Conservation (phyloP, 2,797 vertebrate species). For the Ctenochaetus hawaiiensis region DNA sequence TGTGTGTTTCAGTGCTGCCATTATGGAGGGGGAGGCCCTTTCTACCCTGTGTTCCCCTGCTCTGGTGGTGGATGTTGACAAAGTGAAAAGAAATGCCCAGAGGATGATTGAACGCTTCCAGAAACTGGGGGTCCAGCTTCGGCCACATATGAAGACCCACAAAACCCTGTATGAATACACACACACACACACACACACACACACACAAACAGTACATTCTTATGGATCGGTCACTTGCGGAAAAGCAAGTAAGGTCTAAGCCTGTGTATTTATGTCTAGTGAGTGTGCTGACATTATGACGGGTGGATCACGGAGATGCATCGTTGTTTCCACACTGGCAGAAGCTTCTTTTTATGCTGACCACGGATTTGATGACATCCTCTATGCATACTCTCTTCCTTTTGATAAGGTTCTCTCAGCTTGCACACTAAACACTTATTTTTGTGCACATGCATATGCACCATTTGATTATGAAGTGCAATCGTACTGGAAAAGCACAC, state of each 20-base stretch:
- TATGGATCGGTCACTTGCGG: not conserved
- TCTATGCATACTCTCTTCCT: slow-evolving; percentile 87
- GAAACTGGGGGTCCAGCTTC: slow-evolving; percentile 84
- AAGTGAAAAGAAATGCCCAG: slow-evolving; percentile 82
- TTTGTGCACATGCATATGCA: not conserved
- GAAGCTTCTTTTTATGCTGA: slow-evolving; percentile 87
- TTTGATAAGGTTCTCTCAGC: slow-evolving; percentile 80
- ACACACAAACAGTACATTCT: slow-evolving; percentile 4
- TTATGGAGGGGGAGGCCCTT: slow-evolving; percentile 71
- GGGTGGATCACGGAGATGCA: slow-evolving; percentile 80
- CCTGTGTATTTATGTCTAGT: slow-evolving; percentile 63
- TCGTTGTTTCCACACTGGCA: slow-evolving; percentile 88
- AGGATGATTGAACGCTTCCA: slow-evolving; percentile 83
- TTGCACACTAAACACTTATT: not conserved
- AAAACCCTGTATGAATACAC: slow-evolving; percentile 85
- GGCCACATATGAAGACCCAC: slow-evolving; percentile 91
- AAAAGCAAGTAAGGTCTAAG: slow-evolving; percentile 4
- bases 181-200: slow-evolving; percentile 13
- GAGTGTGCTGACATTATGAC: slow-evolving; percentile 89
- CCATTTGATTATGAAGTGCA: not conserved
- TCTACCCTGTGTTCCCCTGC: slow-evolving; percentile 83
- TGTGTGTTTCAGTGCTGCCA: slow-evolving; percentile 19
- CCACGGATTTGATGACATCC: slow-evolving; percentile 89
- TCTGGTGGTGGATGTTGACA: slow-evolving; percentile 83
- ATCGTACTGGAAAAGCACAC: not conserved